phyloP scores from a whole-genome alignment of 2,797 vertebrate genomes.

The Sebastes itinus region DNA sequence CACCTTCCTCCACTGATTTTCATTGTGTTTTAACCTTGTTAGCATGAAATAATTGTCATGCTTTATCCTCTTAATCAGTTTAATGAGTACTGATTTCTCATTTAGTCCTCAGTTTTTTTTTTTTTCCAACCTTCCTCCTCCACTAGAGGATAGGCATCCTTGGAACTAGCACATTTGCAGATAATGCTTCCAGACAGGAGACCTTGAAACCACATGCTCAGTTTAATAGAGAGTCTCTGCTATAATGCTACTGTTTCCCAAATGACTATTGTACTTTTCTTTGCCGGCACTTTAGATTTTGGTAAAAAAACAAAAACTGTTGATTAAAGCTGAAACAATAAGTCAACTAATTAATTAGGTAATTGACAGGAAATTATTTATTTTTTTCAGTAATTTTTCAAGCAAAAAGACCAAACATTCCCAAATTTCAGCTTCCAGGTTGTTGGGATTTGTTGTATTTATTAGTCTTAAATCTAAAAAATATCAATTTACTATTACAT shows the following conservation, averaged over 20 bases:
- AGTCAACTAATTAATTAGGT: neutral
- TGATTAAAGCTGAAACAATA: neutral
- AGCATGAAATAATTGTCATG: neutral
- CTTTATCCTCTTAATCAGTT: neutral
- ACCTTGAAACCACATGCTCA: neutral
- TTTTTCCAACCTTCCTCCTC: neutral
- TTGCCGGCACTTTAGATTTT: neutral
- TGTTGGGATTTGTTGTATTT: neutral
- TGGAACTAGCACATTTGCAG: neutral
- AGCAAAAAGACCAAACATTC: accelerated
- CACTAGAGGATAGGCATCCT: neutral
- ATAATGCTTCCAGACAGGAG: neutral
- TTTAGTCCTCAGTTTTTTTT: neutral
- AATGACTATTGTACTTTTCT: neutral
- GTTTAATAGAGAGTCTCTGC: neutral
- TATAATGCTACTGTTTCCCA: neutral
- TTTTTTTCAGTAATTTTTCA: no score
- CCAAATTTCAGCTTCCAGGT: no score
- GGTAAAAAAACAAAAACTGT: neutral
- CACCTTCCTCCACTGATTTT: neutral
- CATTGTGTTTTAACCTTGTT: neutral
- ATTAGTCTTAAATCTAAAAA: neutral
- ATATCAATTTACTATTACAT: neutral
- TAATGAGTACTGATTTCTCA: neutral
- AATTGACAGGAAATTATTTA: accelerated